These are phyloP conservation scores for Chaetura pelagica DNA, from an alignment of 2,113 vertebrate genomes.

Conservation along the genomic window DNA sequence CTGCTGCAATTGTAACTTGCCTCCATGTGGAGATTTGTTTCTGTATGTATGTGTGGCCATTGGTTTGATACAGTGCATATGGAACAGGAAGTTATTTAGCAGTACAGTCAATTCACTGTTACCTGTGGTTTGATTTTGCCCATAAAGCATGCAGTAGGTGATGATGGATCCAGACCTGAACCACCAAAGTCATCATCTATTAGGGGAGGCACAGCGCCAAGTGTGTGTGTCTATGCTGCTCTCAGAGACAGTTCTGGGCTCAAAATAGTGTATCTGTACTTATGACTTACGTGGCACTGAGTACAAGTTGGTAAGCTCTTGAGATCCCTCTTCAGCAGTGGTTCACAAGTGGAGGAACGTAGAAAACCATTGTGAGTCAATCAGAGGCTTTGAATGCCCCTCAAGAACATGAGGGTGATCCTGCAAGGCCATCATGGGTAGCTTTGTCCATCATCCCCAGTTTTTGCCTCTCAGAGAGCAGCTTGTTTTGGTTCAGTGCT, in stretches of 20 bases:
- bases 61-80: background rate
- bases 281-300: rapidly evolving
- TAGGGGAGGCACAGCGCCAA: background rate
- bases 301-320: background rate
- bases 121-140: background rate
- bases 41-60: background rate
- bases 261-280: background rate
- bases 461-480: background rate
- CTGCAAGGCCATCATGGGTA: background rate
- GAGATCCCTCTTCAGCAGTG: background rate
- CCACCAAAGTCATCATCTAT: background rate
- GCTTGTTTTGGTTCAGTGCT: background rate
- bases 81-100: background rate
- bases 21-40: background rate
- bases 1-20: background rate
- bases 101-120: background rate
- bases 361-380: background rate
- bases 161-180: background rate
- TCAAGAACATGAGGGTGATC: background rate
- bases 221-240: background rate
- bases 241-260: background rate
- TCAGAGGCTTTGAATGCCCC: background rate
- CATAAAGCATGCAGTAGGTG: background rate
- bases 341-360: background rate
- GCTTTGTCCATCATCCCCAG: background rate